These are phyloP conservation scores for Lasioglossum malachurum DNA, from an alignment of 2,888 invertebrate genomes.

Conservation along the genomic window DNA sequence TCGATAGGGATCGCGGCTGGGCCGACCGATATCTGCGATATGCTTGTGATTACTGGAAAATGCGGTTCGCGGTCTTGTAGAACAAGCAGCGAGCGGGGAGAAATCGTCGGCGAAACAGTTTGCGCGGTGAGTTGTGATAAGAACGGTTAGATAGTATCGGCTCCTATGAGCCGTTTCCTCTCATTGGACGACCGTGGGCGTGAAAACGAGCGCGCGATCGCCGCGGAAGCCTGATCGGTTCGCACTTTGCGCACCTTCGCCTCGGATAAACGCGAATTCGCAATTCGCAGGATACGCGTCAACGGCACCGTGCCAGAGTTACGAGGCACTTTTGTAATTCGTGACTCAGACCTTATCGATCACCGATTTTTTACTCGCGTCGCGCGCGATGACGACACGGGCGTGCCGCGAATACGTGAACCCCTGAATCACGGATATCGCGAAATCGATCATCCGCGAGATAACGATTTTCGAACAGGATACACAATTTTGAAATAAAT, in stretches of 20 bases:
- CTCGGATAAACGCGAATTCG: background rate
- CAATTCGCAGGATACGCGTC: conserved; percentile 24
- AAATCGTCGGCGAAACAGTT: conserved; percentile 17
- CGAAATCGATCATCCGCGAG: background rate
- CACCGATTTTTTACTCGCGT: conserved; percentile 22
- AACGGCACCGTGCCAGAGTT: conserved; percentile 31
- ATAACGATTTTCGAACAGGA: conserved; percentile 1
- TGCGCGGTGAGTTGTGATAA: conserved; percentile 29
- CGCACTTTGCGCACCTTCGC: background rate
- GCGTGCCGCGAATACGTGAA: conserved; percentile 22
- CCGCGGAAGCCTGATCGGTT: conserved; percentile 22
- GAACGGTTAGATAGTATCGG: conserved; percentile 14
- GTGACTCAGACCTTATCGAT: conserved; percentile 66
- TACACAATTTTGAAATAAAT: background rate
- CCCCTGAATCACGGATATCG: conserved; percentile 30
- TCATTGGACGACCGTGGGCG: conserved; percentile 62
- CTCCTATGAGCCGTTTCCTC: conserved; percentile 41
- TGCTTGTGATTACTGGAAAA: conserved; percentile 30
- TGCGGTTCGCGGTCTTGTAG: background rate
- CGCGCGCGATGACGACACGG: conserved; percentile 33
- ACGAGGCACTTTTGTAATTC: conserved; percentile 55
- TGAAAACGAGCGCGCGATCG: conserved; percentile 33
- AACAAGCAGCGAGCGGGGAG: conserved; percentile 2
- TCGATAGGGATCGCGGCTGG: conserved; percentile 22
- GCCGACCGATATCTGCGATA: conserved; percentile 24